Evolutionary conservation across 2,888 invertebrate genomes (phyloP).

Genomic region (Meganola albula): DNA sequence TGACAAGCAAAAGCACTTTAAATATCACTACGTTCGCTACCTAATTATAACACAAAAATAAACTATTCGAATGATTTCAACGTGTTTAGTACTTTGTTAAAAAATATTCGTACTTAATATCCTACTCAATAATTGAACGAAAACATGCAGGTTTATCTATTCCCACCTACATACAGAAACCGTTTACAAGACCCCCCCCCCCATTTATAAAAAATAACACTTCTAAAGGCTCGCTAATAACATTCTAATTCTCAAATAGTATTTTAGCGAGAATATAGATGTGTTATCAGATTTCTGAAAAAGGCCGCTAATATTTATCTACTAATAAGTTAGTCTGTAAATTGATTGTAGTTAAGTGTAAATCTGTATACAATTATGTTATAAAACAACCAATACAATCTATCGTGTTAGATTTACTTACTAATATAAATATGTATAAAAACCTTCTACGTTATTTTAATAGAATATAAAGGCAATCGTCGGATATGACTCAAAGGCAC

Average conservation of each 20-base stretch:
- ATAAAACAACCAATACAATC: slow-evolving; percentile 44
- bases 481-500: slow-evolving; percentile 75
- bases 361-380: slow-evolving; percentile 39
- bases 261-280: too few relatives aligned
- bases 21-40: slow-evolving; percentile 50
- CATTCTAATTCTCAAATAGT: too few relatives aligned
- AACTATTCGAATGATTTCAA: slow-evolving; percentile 71
- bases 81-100: slow-evolving; percentile 53
- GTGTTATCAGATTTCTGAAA: too few relatives aligned
- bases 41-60: slow-evolving; percentile 64
- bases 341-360: slow-evolving; percentile 29
- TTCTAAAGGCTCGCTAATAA: too few relatives aligned
- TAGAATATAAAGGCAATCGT: slow-evolving; percentile 61
- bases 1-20: slow-evolving; percentile 39
- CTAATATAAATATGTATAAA: slow-evolving; percentile 58
- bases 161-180: too few relatives aligned
- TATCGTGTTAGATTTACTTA: slow-evolving; percentile 43
- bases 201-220: too few relatives aligned
- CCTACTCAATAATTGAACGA: too few relatives aligned
- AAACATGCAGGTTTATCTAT: too few relatives aligned
- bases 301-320: too few relatives aligned
- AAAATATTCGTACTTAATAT: slow-evolving; percentile 27
- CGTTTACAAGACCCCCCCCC: too few relatives aligned
- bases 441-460: slow-evolving; percentile 56
- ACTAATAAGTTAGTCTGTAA: slow-evolving; percentile 23